Evolutionary conservation across 2,888 invertebrate genomes (phyloP).

Genomic region (Apodemia hepburni): DNA sequence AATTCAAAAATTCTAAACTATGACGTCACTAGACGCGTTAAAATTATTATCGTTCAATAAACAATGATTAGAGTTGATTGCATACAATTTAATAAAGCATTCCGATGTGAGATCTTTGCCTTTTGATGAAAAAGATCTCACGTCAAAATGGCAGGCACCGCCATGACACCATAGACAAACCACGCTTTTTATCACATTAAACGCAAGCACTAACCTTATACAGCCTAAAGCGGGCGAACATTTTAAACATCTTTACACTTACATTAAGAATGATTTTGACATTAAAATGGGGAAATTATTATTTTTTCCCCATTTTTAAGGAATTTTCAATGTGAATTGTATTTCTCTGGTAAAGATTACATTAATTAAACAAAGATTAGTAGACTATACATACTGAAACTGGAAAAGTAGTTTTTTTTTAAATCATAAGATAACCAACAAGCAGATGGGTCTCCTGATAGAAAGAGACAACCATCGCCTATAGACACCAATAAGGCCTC

Average conservation of each 20-base stretch:
- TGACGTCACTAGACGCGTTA: constrained; percentile 10
- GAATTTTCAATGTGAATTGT: too few relatives aligned
- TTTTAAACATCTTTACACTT: not conserved
- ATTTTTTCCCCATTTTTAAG: too few relatives aligned
- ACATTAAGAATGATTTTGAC: too few relatives aligned
- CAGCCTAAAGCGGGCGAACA: not conserved
- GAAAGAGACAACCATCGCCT: too few relatives aligned
- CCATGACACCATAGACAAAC: constrained; percentile 6
- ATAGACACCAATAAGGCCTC: too few relatives aligned
- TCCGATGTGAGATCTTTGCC: not conserved
- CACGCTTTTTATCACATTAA: constrained; percentile 1
- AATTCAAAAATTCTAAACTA: constrained; percentile 14
- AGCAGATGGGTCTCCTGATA: too few relatives aligned
- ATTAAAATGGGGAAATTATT: too few relatives aligned
- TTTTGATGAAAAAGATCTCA: not conserved
- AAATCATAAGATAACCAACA: too few relatives aligned
- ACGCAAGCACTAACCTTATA: not conserved
- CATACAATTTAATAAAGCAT: constrained; percentile 6
- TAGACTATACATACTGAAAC: too few relatives aligned
- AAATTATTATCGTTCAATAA: constrained; percentile 13
- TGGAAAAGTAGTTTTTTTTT: too few relatives aligned
- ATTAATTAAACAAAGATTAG: too few relatives aligned
- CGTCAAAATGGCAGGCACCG: not conserved
- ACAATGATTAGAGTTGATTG: constrained; percentile 13
- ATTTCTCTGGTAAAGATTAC: too few relatives aligned